Percentiles rank a stretch among this genome's conserved stretches.
Conservation (phyloP, 92 coral and sea anemone species). For the Bergia sp. region DNA sequence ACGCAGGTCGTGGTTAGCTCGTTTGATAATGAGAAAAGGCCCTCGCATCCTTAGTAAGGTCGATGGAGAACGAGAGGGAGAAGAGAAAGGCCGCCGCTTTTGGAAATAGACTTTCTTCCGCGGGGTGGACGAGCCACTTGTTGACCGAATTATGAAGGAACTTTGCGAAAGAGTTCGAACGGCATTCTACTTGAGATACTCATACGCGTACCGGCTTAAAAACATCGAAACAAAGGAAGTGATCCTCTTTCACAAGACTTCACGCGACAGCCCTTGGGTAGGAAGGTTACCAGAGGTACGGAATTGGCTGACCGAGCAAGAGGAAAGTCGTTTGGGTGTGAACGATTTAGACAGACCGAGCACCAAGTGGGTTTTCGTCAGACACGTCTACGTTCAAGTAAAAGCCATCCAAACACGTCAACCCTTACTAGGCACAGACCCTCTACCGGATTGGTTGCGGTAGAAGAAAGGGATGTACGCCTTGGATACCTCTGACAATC, state of each 20-base stretch:
- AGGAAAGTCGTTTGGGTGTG: background rate
- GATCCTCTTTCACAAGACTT: background rate
- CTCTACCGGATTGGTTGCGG: background rate
- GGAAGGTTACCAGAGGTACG: no score
- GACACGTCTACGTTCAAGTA: background rate
- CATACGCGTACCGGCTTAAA: background rate
- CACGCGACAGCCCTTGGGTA: background rate
- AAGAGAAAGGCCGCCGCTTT: conserved; percentile 8
- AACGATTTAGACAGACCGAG: background rate
- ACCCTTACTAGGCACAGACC: background rate
- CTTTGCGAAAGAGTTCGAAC: background rate
- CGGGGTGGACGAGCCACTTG: background rate
- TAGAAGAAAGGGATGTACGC: background rate
- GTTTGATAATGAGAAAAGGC: background rate
- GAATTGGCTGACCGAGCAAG: background rate
- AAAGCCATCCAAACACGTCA: background rate
- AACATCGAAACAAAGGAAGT: background rate
- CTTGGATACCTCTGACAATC: background rate
- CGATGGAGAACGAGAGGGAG: conserved; percentile 27
- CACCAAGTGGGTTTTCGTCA: background rate
- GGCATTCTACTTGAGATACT: background rate
- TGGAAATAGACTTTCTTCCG: conserved; percentile 25
- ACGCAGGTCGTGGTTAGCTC: no score
- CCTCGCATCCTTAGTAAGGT: conserved; percentile 12
- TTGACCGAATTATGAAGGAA: conserved; percentile 2